Evolutionary conservation across 1,140 invertebrate genomes (phyloP).

Genomic region (Sitobion miscanthi): DNA sequence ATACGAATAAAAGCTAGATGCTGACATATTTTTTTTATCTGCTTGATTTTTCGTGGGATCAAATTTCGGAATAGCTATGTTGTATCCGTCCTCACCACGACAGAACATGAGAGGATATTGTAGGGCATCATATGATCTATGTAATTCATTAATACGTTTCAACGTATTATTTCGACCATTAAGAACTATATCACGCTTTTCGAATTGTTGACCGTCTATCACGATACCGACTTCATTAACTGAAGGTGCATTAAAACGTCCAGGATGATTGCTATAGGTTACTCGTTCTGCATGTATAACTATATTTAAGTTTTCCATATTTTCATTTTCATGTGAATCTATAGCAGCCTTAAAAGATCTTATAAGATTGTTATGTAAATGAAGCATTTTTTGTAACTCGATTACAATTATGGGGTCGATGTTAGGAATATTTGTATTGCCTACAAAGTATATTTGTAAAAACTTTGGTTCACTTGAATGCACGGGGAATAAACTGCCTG

Average conservation of each 20-base stretch:
- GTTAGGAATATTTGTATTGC: neutral
- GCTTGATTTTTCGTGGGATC: too few relatives aligned
- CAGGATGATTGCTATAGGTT: neutral
- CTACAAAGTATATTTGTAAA: slow-evolving; percentile 2
- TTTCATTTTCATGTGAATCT: neutral
- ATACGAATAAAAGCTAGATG: neutral
- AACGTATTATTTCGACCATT: neutral
- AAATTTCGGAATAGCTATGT: neutral
- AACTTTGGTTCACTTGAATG: slow-evolving; percentile 7
- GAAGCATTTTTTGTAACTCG: neutral
- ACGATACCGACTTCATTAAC: neutral
- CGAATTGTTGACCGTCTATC: neutral
- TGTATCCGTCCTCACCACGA: neutral
- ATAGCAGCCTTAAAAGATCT: neutral
- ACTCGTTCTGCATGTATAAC: neutral
- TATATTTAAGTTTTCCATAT: neutral
- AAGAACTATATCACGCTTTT: neutral
- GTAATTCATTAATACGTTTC: neutral
- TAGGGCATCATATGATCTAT: neutral
- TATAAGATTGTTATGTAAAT: too few relatives aligned
- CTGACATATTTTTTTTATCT: neutral
- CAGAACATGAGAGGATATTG: slow-evolving; percentile 4
- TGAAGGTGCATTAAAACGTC: slow-evolving; percentile 1
- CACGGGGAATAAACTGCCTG: neutral
- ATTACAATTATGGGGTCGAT: neutral